A percentile compares a stretch with the other conserved stretches of the same genome.
These are phyloP conservation scores for Cervus canadensis DNA, from an alignment of 2,113 vertebrate species.

Conservation along the genomic window DNA sequence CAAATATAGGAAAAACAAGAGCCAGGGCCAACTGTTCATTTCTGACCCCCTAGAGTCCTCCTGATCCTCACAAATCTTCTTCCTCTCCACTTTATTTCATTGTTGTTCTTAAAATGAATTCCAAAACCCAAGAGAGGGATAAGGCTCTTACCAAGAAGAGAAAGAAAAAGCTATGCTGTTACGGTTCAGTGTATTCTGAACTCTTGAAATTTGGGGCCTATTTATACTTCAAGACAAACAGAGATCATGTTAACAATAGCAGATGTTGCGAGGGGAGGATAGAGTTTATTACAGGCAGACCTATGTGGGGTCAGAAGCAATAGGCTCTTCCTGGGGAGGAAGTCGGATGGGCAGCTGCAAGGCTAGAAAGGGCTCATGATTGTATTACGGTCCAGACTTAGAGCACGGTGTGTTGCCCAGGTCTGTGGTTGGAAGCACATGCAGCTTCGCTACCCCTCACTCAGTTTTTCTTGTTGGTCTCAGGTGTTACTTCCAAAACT, in stretches of 20 bases:
- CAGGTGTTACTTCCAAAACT: background rate
- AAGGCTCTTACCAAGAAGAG: conserved; percentile 58
- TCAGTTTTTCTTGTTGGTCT: background rate
- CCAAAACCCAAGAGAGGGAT: conserved; percentile 61
- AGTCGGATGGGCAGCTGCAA: conserved; percentile 44
- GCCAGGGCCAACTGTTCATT: conserved; percentile 6
- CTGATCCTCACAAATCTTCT: conserved; percentile 43
- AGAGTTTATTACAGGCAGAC: conserved; percentile 20
- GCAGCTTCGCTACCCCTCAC: background rate
- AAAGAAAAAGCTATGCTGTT: conserved; percentile 63
- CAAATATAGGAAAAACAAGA: conserved; percentile 23
- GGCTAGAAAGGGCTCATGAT: background rate
- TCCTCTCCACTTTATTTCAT: conserved; percentile 51
- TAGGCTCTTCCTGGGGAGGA: conserved; percentile 48
- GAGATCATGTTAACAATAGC: conserved; percentile 69
- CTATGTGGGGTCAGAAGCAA: conserved; percentile 46
- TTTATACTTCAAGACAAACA: conserved; percentile 73
- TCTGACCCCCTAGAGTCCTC: background rate
- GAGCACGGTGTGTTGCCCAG: background rate
- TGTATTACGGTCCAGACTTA: background rate
- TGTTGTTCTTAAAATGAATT: conserved; percentile 69
- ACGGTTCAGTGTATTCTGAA: conserved; percentile 71
- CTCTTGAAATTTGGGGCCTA: conserved; percentile 65
- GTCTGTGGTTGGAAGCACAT: background rate
- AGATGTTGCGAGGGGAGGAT: conserved; percentile 59